Evolutionary conservation across 92 coral and sea anemone genomes (phyloP).

Genomic region (Chrysogorgia sp.): DNA sequence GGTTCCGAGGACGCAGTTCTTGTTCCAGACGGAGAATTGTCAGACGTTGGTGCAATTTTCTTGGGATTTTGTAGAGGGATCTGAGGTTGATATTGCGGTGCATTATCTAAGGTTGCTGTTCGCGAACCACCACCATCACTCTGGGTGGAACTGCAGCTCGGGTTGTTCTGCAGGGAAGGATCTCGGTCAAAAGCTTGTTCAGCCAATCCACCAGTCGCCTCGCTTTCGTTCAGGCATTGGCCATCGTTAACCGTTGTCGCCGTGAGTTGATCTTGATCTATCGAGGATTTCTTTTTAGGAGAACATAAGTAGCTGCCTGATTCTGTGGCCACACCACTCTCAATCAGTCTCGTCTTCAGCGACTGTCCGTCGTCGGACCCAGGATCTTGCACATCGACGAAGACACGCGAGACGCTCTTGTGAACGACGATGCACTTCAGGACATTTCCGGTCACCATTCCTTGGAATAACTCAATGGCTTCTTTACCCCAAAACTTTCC

Average conservation of each 20-base stretch:
- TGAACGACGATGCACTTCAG: neutral
- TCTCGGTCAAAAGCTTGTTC: neutral
- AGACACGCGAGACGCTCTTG: conserved; percentile 25
- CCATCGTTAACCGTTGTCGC: neutral
- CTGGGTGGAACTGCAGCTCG: neutral
- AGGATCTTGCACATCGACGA: conserved; percentile 15
- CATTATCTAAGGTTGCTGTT: neutral
- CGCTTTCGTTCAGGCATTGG: neutral
- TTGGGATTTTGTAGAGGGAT: neutral
- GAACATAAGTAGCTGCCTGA: neutral
- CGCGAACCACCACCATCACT: neutral
- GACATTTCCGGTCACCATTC: conserved; percentile 25
- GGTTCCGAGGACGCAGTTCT: neutral
- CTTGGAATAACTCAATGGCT: conserved; percentile 62
- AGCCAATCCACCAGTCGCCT: neutral
- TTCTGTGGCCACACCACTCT: conserved; percentile 8
- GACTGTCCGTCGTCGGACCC: neutral
- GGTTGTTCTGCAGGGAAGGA: neutral
- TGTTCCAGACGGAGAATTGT: neutral
- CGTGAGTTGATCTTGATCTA: neutral
- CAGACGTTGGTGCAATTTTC: neutral
- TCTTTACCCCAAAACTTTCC: conserved; percentile 63
- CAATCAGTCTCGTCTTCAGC: neutral
- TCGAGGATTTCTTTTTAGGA: neutral
- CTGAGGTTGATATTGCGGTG: neutral